These are phyloP conservation scores for Nomada fucata DNA, from an alignment of 2,888 invertebrate genomes.

Conservation along the genomic window DNA sequence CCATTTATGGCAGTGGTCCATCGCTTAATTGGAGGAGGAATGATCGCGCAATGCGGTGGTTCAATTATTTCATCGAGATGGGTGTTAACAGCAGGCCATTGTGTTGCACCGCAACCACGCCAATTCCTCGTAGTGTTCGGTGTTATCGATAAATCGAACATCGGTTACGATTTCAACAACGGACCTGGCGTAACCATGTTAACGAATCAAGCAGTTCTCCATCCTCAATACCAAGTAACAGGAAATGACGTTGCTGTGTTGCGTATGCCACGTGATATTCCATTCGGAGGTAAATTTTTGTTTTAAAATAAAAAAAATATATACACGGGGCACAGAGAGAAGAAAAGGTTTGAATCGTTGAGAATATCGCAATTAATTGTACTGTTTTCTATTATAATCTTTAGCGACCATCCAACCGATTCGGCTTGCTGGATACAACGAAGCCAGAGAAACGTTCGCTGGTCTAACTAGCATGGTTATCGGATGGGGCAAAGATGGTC, in stretches of 20 bases:
- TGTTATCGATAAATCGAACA: constrained; percentile 55
- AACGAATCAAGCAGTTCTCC: constrained; percentile 49
- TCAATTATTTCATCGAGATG: constrained; percentile 70
- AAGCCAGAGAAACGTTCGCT: constrained; percentile 1
- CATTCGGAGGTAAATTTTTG: constrained; percentile 63
- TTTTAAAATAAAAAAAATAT: not conserved
- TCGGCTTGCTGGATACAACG: constrained; percentile 38
- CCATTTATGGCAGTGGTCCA: constrained; percentile 74
- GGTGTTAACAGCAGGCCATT: constrained; percentile 75
- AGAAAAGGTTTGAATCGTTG: not conserved
- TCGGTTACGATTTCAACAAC: constrained; percentile 56
- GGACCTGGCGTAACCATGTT: constrained; percentile 70
- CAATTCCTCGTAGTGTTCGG: constrained; percentile 70
- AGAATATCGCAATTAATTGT: not conserved
- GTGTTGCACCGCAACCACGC: constrained; percentile 41
- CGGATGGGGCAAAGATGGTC: constrained; percentile 70
- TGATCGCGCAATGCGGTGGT: constrained; percentile 68
- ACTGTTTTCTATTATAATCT: not conserved
- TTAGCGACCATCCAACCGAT: constrained; percentile 66
- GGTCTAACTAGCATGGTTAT: constrained; percentile 43
- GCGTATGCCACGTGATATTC: constrained; percentile 69
- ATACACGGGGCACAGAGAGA: too few relatives aligned
- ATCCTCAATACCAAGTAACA: constrained; percentile 54
- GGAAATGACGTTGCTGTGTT: constrained; percentile 70
- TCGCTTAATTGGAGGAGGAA: constrained; percentile 52